phyloP scores from a whole-genome alignment of 23 tunicate species.

The Diplosoma virens region DNA sequence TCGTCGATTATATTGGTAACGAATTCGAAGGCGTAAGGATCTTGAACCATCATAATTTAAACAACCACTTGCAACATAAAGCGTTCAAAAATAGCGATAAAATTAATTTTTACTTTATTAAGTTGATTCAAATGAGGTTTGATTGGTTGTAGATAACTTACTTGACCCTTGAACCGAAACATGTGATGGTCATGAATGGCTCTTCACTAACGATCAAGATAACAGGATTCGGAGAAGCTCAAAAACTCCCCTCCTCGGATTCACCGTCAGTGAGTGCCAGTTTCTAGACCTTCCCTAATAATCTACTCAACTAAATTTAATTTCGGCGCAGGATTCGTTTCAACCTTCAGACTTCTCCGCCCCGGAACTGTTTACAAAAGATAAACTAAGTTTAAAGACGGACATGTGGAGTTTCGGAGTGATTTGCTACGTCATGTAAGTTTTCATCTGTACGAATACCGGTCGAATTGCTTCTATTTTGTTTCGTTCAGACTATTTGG shows the following conservation, averaged over 20 bases:
- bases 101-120: too few species aligned
- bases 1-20: too few species aligned
- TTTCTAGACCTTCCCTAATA: background rate
- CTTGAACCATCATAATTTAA: too few species aligned
- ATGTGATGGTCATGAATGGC: slow-evolving; percentile 77
- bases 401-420: slow-evolving; percentile 98
- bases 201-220: slow-evolving; percentile 68
- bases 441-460: too few species aligned
- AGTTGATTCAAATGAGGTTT: too few species aligned
- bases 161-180: slow-evolving; percentile 85
- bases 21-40: too few species aligned
- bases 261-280: background rate
- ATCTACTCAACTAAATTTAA: background rate
- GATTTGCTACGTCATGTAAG: slow-evolving; percentile 89
- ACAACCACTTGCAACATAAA: too few species aligned
- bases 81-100: too few species aligned
- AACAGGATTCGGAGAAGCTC: slow-evolving; percentile 89
- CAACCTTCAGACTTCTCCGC: slow-evolving; percentile 83
- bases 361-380: slow-evolving; percentile 77
- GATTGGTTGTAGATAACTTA: slow-evolving; percentile 73
- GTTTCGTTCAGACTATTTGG: slow-evolving; percentile 62
- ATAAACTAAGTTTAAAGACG: slow-evolving; percentile 63
- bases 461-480: background rate
- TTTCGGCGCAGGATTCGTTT: slow-evolving; percentile 37
- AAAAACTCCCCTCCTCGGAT: slow-evolving; percentile 56